Conservation (phyloP, 2,113 vertebrate genomes). For the Misgurnus mizolepis region DNA sequence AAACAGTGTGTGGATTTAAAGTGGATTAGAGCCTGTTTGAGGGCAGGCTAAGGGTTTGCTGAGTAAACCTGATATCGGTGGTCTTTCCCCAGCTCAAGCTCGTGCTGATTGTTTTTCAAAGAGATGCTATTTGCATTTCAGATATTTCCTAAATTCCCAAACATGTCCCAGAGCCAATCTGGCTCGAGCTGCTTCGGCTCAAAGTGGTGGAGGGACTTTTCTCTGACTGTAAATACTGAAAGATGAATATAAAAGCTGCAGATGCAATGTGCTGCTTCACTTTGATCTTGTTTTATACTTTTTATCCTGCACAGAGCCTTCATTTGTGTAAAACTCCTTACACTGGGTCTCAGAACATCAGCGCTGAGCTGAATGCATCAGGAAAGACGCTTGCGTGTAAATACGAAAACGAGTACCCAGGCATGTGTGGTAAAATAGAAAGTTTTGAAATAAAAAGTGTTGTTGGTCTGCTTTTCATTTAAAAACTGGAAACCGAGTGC, state of each 20-base stretch:
- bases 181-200: slow-evolving; percentile 38
- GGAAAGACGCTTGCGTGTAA: slow-evolving; percentile 2
- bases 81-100: slow-evolving; percentile 22
- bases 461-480: neutral
- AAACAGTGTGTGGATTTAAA: slow-evolving; percentile 44
- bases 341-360: slow-evolving; percentile 30
- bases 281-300: slow-evolving; percentile 45
- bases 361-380: slow-evolving; percentile 5
- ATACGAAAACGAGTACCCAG: neutral
- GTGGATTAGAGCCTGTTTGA: slow-evolving; percentile 41
- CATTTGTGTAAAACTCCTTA: slow-evolving; percentile 46
- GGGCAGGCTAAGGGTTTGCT: slow-evolving; percentile 21
- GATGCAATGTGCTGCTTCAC: slow-evolving; percentile 34
- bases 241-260: slow-evolving; percentile 36
- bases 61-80: slow-evolving; percentile 46
- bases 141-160: slow-evolving; percentile 35
- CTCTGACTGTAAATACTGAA: slow-evolving; percentile 23
- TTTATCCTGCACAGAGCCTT: slow-evolving; percentile 21
- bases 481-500: neutral
- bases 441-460: slow-evolving; percentile 1
- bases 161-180: slow-evolving; percentile 20
- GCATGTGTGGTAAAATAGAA: neutral
- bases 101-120: slow-evolving; percentile 40
- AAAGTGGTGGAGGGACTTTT: slow-evolving; percentile 35
- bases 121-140: slow-evolving; percentile 36